phyloP scores from a whole-genome alignment of 2,797 vertebrate species.

The Petrocephalus sullivani region DNA sequence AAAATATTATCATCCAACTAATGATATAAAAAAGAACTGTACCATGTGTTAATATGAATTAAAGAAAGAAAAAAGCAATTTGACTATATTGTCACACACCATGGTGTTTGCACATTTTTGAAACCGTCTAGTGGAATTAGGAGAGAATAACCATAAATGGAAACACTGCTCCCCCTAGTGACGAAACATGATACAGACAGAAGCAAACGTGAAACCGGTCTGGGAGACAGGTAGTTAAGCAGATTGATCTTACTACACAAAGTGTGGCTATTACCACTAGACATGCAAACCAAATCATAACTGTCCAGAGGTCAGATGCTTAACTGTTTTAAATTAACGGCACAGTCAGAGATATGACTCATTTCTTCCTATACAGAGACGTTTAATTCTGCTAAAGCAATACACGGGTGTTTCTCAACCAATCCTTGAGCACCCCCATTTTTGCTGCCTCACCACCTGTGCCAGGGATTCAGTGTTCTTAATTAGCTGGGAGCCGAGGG shows the following conservation, averaged over 20 bases:
- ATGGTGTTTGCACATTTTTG: not conserved
- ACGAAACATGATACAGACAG: not conserved
- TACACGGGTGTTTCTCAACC: not conserved
- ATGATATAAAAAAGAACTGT: not conserved
- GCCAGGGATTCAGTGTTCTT: not conserved
- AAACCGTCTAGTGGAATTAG: not conserved
- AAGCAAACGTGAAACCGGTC: not conserved
- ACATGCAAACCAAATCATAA: not conserved
- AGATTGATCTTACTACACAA: not conserved
- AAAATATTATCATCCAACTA: not conserved
- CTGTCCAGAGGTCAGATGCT: not conserved
- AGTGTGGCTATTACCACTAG: not conserved
- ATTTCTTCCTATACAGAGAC: not conserved
- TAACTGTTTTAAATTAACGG: not conserved
- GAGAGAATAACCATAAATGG: not conserved
- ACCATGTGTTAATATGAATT: not conserved
- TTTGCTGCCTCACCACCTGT: not conserved
- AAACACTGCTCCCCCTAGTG: slow-evolving; percentile 33
- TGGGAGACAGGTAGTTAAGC: not conserved
- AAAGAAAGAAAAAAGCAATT: not conserved
- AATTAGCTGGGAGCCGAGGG: not conserved
- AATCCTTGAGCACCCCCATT: not conserved
- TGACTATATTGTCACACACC: not conserved
- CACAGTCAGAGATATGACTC: not conserved
- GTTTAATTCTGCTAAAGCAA: not conserved